These are phyloP conservation scores for Chamaea fasciata DNA, from an alignment of 2,113 vertebrate species.

Conservation along the genomic window DNA sequence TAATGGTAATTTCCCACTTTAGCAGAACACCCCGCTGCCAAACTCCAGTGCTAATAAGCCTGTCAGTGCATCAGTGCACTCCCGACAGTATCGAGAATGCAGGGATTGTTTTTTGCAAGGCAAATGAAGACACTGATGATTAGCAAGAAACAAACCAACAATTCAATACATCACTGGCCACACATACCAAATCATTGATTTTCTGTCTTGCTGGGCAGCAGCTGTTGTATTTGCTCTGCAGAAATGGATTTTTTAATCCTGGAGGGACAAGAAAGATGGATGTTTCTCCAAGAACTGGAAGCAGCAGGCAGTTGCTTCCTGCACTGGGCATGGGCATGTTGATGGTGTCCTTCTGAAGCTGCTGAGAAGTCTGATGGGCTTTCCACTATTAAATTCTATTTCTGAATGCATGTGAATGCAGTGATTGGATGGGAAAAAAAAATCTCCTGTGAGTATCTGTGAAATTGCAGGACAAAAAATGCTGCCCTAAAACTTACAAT, in stretches of 20 bases:
- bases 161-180: constrained; percentile 41
- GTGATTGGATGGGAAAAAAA: not conserved
- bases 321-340: not conserved
- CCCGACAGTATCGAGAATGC: constrained; percentile 30
- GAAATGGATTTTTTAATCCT: not conserved
- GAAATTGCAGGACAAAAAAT: constrained; percentile 2
- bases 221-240: constrained; percentile 41
- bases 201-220: constrained; percentile 58
- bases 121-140: constrained; percentile 62
- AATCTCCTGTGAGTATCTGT: not conserved
- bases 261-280: not conserved
- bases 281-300: not conserved
- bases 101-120: constrained; percentile 52
- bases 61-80: constrained; percentile 42
- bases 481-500: constrained; percentile 10
- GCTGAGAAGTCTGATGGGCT: not conserved
- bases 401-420: not conserved
- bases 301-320: not conserved
- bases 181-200: constrained; percentile 39
- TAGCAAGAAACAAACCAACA: constrained; percentile 56
- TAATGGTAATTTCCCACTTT: constrained; percentile 67
- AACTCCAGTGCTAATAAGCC: constrained; percentile 53
- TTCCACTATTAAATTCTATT: not conserved
- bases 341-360: not conserved
- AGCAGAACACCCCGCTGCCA: constrained; percentile 60